Evolutionary conservation across 2,797 vertebrate species (phyloP), one percentile per base, ranked within the genome.

Genomic region (Mustela erminea): DNA sequence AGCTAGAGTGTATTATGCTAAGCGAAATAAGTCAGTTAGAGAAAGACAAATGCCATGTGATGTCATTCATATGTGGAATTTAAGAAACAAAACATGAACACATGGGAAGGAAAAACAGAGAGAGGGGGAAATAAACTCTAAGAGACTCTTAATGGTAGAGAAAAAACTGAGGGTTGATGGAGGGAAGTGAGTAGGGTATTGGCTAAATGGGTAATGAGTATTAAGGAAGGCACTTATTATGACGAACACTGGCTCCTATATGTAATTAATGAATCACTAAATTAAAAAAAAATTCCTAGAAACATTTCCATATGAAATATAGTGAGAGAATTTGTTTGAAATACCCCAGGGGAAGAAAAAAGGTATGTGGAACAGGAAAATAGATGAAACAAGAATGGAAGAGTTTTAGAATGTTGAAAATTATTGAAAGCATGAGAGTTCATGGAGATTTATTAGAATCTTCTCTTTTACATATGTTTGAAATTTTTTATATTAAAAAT

Each of bases 241-340:
- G 32, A 68, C 4, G 32, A 68, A 35, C 64, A 35, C 15, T 68
- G 64, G 17, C 17, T 68, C 32, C 35, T 68, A n/a, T 35, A 68
- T 68, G 17, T 68, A 68, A 35, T n/a, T 68, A 32, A 68, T 68
- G 64, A 68, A 68, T 68, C 32, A n/a, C 32, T 68, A 68, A 18
- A 68, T 68, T 68, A 68, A 20, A 66, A 66, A 18, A 64, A 2
- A 64, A 32, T 32, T 66, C n/a, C 78, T 88, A 84, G 35, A 95
- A 80, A 38, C 41, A 58, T 75, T 85, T 89, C 17, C 41, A 72
- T 13, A 4, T 92, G n/a, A 56, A 81, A 66, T 89, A 25, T 7
- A 80, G 41, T 81, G 32, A 85, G 20, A 80, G 49, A 66, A 60
- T 95, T 97, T 86, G 14, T 60, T 75, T 89, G 62, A 80, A 64